phyloP scores from a whole-genome alignment of 2,888 invertebrate genomes.

The Megamerina dolium region DNA sequence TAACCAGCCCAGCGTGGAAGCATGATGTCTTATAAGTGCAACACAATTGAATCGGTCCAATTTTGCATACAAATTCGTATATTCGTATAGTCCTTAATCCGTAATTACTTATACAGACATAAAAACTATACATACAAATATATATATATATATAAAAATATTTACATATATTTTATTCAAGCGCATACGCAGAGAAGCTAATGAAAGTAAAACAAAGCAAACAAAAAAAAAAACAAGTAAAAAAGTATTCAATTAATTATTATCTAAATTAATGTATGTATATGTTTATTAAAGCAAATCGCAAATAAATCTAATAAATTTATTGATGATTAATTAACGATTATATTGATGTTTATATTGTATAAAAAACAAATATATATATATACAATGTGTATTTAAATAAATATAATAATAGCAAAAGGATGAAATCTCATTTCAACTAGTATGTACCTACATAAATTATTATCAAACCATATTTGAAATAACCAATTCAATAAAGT shows the following conservation, averaged over 20 bases:
- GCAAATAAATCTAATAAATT: constrained; percentile 16
- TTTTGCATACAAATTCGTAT: background rate
- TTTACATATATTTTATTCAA: too few species aligned
- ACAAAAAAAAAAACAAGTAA: constrained; percentile 1
- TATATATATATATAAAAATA: background rate
- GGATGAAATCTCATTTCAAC: background rate
- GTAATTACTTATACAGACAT: too few species aligned
- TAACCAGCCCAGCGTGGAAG: constrained; percentile 31
- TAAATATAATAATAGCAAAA: constrained; percentile 14
- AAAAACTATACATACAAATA: background rate
- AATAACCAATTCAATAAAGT: constrained; percentile 13
- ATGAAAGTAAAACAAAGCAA: too few species aligned
- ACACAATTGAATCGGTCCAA: too few species aligned
- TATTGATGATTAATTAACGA: too few species aligned
- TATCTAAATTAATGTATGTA: too few species aligned
- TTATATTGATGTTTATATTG: too few species aligned
- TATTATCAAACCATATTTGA: constrained; percentile 21
- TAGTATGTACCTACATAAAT: constrained; percentile 7
- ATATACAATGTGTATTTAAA: too few species aligned
- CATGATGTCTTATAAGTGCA: constrained; percentile 10
- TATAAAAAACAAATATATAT: too few species aligned
- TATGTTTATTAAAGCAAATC: constrained; percentile 18
- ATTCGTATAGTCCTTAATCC: too few species aligned
- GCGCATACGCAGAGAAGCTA: too few species aligned
- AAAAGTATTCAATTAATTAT: constrained; percentile 7